These are phyloP conservation scores for Hydractinia echinata DNA, from an alignment of 30 jellyfish, hydroid and myxozoan genomes.

Conservation along the genomic window DNA sequence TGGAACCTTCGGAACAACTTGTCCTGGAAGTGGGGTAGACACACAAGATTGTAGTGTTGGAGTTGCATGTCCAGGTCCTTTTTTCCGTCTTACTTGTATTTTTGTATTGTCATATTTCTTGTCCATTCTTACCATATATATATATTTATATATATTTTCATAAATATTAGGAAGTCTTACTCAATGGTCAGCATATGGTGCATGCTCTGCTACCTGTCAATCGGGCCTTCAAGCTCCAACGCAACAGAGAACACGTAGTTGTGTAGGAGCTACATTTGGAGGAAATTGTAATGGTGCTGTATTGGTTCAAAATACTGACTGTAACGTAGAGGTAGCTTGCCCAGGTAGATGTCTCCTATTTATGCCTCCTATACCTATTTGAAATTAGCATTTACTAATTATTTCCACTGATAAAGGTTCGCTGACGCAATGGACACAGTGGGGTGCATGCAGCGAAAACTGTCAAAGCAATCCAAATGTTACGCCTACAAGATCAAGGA, in stretches of 20 bases:
- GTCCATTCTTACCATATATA: neutral
- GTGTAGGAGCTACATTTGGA: constrained; percentile 10
- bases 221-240: constrained; percentile 6
- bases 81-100: neutral
- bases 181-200: constrained; percentile 17
- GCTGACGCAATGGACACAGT: neutral
- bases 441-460: neutral
- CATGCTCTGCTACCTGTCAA: constrained; percentile 16
- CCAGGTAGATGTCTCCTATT: constrained; percentile 5
- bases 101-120: neutral
- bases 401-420: neutral
- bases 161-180: constrained; percentile 1
- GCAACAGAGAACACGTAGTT: neutral
- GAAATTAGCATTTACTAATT: too few species aligned
- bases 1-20: constrained; percentile 8
- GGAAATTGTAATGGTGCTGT: constrained; percentile 23
- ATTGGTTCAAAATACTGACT: neutral
- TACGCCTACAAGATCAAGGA: constrained; percentile 8
- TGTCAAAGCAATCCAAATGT: constrained; percentile 7
- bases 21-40: neutral
- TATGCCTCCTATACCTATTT: too few species aligned
- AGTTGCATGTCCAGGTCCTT: constrained; percentile 30
- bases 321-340: constrained; percentile 13
- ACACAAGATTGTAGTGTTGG: constrained; percentile 13
- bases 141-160: neutral